These are phyloP conservation scores for Acromyrmex charruanus DNA, from an alignment of 1,140 invertebrate species.

Conservation along the genomic window DNA sequence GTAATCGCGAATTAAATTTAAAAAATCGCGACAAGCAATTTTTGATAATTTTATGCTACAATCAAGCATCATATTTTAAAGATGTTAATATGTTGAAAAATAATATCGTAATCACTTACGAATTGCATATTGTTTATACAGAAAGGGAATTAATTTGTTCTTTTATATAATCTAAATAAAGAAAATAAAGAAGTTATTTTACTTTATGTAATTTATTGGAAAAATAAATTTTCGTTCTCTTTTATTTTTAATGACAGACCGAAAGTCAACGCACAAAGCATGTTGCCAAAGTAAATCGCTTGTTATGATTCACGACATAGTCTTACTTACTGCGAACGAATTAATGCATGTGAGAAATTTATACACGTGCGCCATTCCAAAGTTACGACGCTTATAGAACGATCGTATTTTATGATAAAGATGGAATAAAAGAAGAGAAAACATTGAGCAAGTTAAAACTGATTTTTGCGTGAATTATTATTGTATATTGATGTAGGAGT, in stretches of 20 bases:
- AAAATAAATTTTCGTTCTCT: background rate
- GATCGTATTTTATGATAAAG: background rate
- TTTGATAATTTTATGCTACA: too few relatives aligned
- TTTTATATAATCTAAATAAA: background rate
- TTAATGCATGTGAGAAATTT: slow-evolving; percentile 19
- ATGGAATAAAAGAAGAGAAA: background rate
- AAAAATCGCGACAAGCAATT: too few relatives aligned
- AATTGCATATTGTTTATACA: background rate
- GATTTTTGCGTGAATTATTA: slow-evolving; percentile 1
- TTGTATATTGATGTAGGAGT: background rate
- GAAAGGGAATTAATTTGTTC: background rate
- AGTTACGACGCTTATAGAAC: slow-evolving; percentile 22
- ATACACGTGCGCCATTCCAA: slow-evolving; percentile 7
- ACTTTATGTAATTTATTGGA: background rate
- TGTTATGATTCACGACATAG: slow-evolving; percentile 12
- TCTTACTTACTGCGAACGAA: background rate
- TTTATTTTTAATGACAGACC: background rate
- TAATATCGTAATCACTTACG: background rate
- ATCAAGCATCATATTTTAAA: too few relatives aligned
- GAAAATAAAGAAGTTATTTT: background rate
- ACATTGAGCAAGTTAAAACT: slow-evolving; percentile 23
- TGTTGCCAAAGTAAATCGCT: slow-evolving; percentile 26
- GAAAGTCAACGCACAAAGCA: background rate
- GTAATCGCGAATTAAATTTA: too few relatives aligned
- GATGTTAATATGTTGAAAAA: background rate